These are phyloP conservation scores for Phalacrocorax carbo DNA, from an alignment of 2,113 vertebrate species.

Conservation along the genomic window DNA sequence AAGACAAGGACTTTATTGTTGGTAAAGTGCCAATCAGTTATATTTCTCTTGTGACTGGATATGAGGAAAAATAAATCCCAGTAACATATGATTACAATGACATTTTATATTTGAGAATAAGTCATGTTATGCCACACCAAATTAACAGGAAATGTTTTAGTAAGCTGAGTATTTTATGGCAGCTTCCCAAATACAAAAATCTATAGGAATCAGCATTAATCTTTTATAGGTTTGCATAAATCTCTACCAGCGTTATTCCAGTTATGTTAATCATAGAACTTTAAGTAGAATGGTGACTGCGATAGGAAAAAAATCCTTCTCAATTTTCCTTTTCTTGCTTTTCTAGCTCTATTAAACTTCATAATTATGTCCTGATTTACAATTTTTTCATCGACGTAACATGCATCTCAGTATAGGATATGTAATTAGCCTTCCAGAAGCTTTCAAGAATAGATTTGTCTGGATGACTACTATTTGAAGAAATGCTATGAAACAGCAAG, in stretches of 20 bases:
- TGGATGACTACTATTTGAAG: background rate
- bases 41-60: background rate
- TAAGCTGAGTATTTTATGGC: background rate
- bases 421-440: conserved; percentile 12
- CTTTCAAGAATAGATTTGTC: conserved; percentile 2
- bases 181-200: conserved; percentile 13
- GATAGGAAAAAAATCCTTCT: background rate
- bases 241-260: background rate
- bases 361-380: background rate
- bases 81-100: background rate
- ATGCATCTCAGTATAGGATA: background rate
- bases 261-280: background rate
- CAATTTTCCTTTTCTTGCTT: background rate
- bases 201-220: background rate
- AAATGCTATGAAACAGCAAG: background rate
- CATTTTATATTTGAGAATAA: background rate
- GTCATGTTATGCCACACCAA: background rate
- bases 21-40: background rate
- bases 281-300: background rate
- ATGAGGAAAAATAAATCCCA: background rate
- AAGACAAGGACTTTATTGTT: background rate
- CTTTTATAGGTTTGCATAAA: background rate
- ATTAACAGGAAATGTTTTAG: conserved; percentile 14
- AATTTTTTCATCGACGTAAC: background rate
- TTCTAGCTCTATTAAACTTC: background rate